Percentiles rank a stretch among this genome's conserved stretches.
phyloP scores from a whole-genome alignment of 2,113 vertebrate genomes.

The Brienomyrus brachyistius region DNA sequence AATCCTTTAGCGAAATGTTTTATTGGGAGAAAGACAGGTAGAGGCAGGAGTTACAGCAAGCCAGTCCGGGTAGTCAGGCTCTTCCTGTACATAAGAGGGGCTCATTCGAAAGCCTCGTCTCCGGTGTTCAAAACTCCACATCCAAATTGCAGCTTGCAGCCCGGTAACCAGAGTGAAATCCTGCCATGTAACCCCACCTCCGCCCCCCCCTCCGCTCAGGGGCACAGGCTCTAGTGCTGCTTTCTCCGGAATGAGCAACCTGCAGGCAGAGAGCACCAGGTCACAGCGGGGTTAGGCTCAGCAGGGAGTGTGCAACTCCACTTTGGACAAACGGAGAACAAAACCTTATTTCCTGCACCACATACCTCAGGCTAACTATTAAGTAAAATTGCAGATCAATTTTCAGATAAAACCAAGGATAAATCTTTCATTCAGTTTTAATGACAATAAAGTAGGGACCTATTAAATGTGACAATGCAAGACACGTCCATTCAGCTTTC shows the following conservation, averaged over 20 bases:
- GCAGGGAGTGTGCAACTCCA: not conserved
- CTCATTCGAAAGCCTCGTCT: not conserved
- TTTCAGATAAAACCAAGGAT: not conserved
- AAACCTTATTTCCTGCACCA: not conserved
- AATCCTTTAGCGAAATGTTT: conserved; percentile 39
- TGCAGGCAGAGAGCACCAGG: conserved; percentile 19
- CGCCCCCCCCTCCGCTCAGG: conserved; percentile 13
- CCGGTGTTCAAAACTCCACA: not conserved
- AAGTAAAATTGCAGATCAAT: not conserved
- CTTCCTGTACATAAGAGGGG: conserved; percentile 14
- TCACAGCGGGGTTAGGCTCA: not conserved
- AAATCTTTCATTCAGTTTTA: not conserved
- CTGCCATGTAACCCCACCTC: conserved; percentile 35
- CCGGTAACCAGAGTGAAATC: conserved; percentile 34
- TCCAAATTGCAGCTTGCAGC: conserved; percentile 16
- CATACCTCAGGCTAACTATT: not conserved
- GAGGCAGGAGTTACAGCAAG: conserved; percentile 16
- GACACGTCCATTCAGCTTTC: not conserved
- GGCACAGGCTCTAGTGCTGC: conserved; percentile 54
- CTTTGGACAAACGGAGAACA: not conserved
- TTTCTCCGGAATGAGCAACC: conserved; percentile 70
- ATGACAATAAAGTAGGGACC: not conserved
- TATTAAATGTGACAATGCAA: not conserved
- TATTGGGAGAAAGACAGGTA: conserved; percentile 44
- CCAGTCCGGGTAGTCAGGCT: conserved; percentile 18